Conservation (phyloP, 2,113 vertebrate species). For the Athene noctua region DNA sequence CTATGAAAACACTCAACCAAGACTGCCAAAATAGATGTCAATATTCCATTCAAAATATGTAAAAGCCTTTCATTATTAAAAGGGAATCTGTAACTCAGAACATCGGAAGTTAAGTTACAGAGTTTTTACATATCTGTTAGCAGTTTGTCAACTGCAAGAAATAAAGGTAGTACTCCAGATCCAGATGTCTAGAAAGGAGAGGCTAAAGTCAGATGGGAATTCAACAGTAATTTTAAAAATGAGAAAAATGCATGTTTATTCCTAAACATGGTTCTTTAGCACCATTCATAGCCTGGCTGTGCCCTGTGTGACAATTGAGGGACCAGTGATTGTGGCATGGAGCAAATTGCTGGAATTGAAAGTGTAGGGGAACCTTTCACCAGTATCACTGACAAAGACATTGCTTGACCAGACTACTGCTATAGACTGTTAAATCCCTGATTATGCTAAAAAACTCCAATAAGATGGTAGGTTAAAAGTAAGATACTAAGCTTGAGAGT, state of each 20-base stretch:
- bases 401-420: background rate
- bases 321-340: background rate
- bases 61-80: background rate
- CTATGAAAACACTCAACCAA: background rate
- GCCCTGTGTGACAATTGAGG: background rate
- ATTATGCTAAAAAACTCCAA: too few relatives aligned
- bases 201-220: background rate
- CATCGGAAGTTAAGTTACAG: background rate
- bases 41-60: background rate
- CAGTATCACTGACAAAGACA: background rate
- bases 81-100: background rate
- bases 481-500: background rate
- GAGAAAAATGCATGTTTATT: background rate
- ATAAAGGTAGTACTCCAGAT: background rate
- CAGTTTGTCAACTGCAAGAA: background rate
- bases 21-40: slow-evolving; percentile 31
- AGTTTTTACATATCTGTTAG: background rate
- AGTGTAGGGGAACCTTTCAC: background rate
- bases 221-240: background rate
- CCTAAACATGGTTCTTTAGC: background rate
- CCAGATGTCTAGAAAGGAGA: background rate
- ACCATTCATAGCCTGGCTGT: background rate
- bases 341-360: background rate
- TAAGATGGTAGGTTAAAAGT: background rate
- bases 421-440: background rate